Conservation (phyloP, 2,888 invertebrate species). For the Gymnoscelis rufifasciata region DNA sequence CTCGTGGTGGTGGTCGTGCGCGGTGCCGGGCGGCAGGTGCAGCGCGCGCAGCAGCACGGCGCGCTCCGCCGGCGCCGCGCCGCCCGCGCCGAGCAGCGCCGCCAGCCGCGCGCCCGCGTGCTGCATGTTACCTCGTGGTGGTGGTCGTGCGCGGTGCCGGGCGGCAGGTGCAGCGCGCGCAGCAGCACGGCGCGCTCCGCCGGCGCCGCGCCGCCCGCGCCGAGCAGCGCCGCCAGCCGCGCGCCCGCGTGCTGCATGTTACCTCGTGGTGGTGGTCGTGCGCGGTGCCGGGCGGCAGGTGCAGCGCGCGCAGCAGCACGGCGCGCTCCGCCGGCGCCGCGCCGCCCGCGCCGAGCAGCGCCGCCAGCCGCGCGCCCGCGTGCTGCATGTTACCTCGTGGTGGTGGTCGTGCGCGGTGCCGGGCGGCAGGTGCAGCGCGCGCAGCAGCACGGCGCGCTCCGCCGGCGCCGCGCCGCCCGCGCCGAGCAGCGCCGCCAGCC, state of each 20-base stretch:
- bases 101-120: no score
- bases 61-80: no score
- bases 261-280: slow-evolving; percentile 42
- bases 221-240: background rate
- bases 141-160: slow-evolving; percentile 47
- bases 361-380: no score
- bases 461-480: slow-evolving; percentile 34
- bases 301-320: no score
- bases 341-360: no score
- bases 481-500: slow-evolving; percentile 31
- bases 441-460: slow-evolving; percentile 49
- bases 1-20: slow-evolving; percentile 33
- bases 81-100: no score
- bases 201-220: slow-evolving; percentile 32
- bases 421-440: slow-evolving; percentile 52
- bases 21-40: background rate
- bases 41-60: no score
- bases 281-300: background rate
- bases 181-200: slow-evolving; percentile 50
- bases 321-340: no score
- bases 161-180: slow-evolving; percentile 50
- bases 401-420: slow-evolving; percentile 48
- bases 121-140: slow-evolving; percentile 34
- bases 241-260: no score
- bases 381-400: slow-evolving; percentile 26